A percentile compares a stretch with the other conserved stretches of the same genome.
These are phyloP conservation scores for Dipodomys spectabilis DNA, from an alignment of 2,113 vertebrate species.

Conservation along the genomic window DNA sequence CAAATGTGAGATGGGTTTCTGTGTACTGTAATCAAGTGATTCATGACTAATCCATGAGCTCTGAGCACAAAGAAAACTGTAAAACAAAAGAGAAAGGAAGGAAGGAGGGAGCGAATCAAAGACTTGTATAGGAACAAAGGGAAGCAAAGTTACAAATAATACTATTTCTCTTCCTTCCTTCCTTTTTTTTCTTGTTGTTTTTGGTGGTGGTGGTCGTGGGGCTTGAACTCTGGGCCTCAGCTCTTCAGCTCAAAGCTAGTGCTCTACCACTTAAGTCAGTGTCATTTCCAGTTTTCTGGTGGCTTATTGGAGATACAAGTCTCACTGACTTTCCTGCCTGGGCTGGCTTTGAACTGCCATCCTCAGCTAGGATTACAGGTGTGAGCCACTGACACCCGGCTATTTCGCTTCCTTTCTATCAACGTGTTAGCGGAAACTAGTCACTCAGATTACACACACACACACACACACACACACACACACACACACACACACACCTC, in stretches of 20 bases:
- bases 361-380: no score
- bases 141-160: neutral
- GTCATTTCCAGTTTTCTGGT: no score
- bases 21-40: conserved; percentile 28
- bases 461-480: no score
- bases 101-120: neutral
- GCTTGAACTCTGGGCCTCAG: no score
- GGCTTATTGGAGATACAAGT: no score
- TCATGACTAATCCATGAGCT: neutral
- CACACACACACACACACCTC: neutral
- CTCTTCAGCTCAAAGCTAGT: no score
- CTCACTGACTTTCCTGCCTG: no score
- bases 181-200: no score
- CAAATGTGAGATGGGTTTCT: conserved; percentile 40
- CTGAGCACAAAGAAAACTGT: conserved; percentile 9
- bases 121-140: neutral
- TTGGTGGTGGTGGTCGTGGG: no score
- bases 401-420: conserved; percentile 1
- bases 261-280: no score
- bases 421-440: conserved; percentile 1
- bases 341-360: no score
- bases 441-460: neutral
- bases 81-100: conserved; percentile 9
- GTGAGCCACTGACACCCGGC: no score
- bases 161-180: neutral